Evolutionary conservation across 1,140 invertebrate species (phyloP), one percentile per base, ranked within the genome.

Genomic region (Sminthurides bifidus): DNA sequence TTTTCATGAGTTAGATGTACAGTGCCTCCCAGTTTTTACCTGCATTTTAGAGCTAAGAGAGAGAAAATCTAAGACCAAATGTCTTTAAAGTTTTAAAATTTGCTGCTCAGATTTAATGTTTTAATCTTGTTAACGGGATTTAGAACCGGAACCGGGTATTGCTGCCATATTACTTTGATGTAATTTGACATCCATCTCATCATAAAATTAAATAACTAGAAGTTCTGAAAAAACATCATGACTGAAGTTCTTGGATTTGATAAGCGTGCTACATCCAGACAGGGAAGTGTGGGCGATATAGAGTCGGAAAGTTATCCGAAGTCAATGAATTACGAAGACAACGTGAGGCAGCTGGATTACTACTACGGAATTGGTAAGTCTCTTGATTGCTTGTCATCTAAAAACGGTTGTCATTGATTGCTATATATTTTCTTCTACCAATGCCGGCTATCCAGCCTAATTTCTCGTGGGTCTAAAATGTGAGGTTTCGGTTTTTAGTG

Each of bases 351-450:
- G 72, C 72, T 93, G 46, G 88, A 93, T 72, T 82, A 88, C 67
- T 92, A 90, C 70, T 93, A 92, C 80, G 88, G 88, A 66, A 85
- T 90, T 66, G 87, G 87, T 91, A 74, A 74, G 66, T n/a, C 17
- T 53, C 14, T n/a, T n/a, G n/a, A n/a, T n/a, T n/a, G n/a, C 15
- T 45, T 46, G 17, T 12, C 17, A 5, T 10, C 29, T 8, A 31
- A 50, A 31, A 31, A 5, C 24, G 3, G 5, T 31, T 17, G 19
- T 50, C 3, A 15, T 8, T 17, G n/a, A 50, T 6, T 31, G 12
- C 17, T 50, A 21, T 35, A 17, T 6, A 10, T 21, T 46, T 12
- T 30, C n/a, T 31, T 12, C 17, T 30, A 10, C 10, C 19, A 35
- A 10, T 12, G 10, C 4, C 15, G 8, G 8, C 29, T 26, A 26